These are phyloP conservation scores for Lutjanus argentimaculatus DNA, from an alignment of 2,797 vertebrate genomes.

Conservation along the genomic window DNA sequence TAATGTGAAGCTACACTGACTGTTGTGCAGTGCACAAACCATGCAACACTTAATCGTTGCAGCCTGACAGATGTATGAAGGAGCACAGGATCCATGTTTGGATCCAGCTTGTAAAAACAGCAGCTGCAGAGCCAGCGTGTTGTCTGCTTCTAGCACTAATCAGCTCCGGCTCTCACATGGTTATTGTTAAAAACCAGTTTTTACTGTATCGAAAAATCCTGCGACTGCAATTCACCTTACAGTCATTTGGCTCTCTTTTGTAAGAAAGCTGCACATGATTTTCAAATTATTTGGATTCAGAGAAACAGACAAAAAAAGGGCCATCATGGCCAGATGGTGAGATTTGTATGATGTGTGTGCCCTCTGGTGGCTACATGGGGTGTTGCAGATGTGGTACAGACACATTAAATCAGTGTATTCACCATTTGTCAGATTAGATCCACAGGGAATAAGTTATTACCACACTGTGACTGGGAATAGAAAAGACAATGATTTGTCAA, in stretches of 20 bases:
- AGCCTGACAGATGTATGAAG: constrained; percentile 17
- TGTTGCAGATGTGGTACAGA: constrained; percentile 11
- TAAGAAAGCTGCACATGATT: neutral
- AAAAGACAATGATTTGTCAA: neutral
- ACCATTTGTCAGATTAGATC: neutral
- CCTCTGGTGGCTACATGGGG: constrained; percentile 53
- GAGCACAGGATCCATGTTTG: constrained; percentile 7
- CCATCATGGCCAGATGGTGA: neutral
- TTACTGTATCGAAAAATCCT: constrained; percentile 9
- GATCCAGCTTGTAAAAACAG: constrained; percentile 19
- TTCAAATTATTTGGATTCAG: neutral
- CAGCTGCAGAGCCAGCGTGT: constrained; percentile 1
- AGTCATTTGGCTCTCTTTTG: neutral
- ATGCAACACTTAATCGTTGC: neutral
- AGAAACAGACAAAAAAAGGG: neutral
- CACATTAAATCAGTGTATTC: too few relatives aligned
- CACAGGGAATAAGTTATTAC: constrained; percentile 3
- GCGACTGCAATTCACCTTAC: neutral
- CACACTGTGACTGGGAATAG: neutral
- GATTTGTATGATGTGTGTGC: constrained; percentile 31
- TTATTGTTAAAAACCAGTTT: constrained; percentile 22
- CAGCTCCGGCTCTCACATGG: neutral
- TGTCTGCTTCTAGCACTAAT: neutral
- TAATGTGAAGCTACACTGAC: neutral
- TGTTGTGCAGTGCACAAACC: constrained; percentile 1